Evolutionary conservation across 64 coral and sea anemone genomes (phyloP), one percentile per base, ranked within the genome.

Genomic region (Stichodactyla mertensii): DNA sequence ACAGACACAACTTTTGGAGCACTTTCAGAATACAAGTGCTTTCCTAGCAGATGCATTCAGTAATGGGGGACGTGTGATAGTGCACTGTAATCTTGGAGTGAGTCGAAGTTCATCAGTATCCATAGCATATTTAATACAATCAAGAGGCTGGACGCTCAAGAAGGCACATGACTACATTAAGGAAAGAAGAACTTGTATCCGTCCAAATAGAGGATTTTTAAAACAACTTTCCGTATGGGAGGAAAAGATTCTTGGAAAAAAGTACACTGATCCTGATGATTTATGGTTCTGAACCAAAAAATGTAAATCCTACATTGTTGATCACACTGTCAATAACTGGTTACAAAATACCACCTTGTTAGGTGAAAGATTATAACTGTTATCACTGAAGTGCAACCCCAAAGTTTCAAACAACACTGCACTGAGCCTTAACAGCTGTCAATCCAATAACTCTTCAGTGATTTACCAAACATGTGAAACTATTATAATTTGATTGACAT

Each of bases 71-170:
- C 79, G 90, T 16, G 93, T 93, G 78, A 52, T 99, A 18, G 90
- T 99, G 0, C 97, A 99, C 62, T 99, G 97, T 55, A 95, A 99
- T 90, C 80, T 99, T 16, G 97, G 97, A 53, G 93, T 99, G 13
- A 99, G 97, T 52, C 80, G 97, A 64, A 99, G 97, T 45, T 99
- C 97, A 18, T 92, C 97, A 16, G 91, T 95, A 70, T 87, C 88
- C 10, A 89, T 99, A 71, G 84, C 90, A 14, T 99, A 99, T 88
- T 86, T 99, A 14, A 99, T 99, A 87, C 87, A 99, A 27, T 92
- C 93, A 26, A 85, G 84, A 57, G 77, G 90, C 13, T 99, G 93
- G 97, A 95, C 77, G 16, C 77, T 99, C 52, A 90, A 91, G 64
- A 53, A 87, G 2, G 97, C 97, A 53, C 83, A 99, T 64, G 93